phyloP scores from a whole-genome alignment of 1,140 invertebrate species.

The Drosophila parvula region DNA sequence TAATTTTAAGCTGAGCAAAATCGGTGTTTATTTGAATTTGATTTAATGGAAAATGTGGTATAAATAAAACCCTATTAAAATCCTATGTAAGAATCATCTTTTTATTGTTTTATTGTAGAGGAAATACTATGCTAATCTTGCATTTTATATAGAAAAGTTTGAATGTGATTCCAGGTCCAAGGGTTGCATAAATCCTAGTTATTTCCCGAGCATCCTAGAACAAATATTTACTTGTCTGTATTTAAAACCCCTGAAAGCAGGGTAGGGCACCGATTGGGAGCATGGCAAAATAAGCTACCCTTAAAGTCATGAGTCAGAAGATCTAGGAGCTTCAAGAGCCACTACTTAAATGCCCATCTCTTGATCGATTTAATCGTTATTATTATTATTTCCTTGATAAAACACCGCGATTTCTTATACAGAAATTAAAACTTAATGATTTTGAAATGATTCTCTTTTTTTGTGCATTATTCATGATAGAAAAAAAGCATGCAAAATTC shows the following conservation, averaged over 20 bases:
- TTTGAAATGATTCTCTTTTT: neutral
- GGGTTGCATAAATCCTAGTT: too few relatives aligned
- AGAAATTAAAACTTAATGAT: neutral
- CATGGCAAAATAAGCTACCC: too few relatives aligned
- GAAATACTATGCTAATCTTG: neutral
- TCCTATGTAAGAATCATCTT: neutral
- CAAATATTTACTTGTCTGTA: too few relatives aligned
- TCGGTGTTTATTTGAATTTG: neutral
- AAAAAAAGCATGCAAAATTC: constrained; percentile 6
- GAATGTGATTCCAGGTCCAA: neutral
- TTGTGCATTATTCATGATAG: constrained; percentile 3
- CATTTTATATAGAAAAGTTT: neutral
- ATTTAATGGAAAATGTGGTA: neutral
- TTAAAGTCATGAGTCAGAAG: too few relatives aligned
- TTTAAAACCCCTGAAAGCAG: too few relatives aligned
- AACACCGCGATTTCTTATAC: too few relatives aligned
- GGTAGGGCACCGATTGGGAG: too few relatives aligned
- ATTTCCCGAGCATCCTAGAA: too few relatives aligned
- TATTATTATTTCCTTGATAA: too few relatives aligned
- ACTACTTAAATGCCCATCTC: too few relatives aligned
- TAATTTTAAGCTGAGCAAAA: neutral
- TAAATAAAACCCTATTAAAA: neutral
- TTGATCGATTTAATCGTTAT: too few relatives aligned
- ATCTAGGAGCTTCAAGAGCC: neutral
- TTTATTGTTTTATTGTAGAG: neutral